phyloP scores from a whole-genome alignment of 2,797 vertebrate species.

The Siniperca undulata region DNA sequence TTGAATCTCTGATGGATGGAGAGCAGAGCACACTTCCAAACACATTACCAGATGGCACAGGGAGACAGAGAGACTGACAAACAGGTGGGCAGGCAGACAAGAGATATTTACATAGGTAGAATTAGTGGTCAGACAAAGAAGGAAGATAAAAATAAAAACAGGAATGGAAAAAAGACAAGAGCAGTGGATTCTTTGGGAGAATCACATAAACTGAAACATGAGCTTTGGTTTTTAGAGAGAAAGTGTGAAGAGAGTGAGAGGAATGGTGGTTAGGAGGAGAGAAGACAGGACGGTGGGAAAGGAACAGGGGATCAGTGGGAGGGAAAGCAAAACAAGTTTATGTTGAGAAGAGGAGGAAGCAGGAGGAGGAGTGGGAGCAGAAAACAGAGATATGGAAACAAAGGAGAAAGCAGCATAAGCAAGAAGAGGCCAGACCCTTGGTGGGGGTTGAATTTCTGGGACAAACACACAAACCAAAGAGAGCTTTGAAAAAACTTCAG shows the following conservation, averaged over 20 bases:
- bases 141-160: constrained; percentile 33
- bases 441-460: constrained; percentile 60
- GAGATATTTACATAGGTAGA: constrained; percentile 44
- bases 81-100: constrained; percentile 60
- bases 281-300: constrained; percentile 74
- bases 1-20: constrained; percentile 68
- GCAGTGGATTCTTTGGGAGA: background rate
- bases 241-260: constrained; percentile 49
- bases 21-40: constrained; percentile 67
- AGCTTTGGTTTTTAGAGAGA: constrained; percentile 33
- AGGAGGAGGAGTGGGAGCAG: constrained; percentile 62
- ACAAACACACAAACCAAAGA: constrained; percentile 58
- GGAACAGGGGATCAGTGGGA: constrained; percentile 75
- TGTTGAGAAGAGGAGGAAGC: constrained; percentile 76
- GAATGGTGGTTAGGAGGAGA: constrained; percentile 45
- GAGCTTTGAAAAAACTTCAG: constrained; percentile 16
- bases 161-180: background rate
- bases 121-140: constrained; percentile 2
- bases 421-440: constrained; percentile 51
- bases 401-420: constrained; percentile 68
- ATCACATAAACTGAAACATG: constrained; percentile 28
- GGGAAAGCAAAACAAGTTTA: constrained; percentile 84
- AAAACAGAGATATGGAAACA: constrained; percentile 80
- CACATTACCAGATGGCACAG: constrained; percentile 76
- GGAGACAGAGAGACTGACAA: constrained; percentile 34